Evolutionary conservation across 92 coral and sea anemone genomes (phyloP), one percentile per base, ranked within the genome.

Genomic region (Muricea muricata): DNA sequence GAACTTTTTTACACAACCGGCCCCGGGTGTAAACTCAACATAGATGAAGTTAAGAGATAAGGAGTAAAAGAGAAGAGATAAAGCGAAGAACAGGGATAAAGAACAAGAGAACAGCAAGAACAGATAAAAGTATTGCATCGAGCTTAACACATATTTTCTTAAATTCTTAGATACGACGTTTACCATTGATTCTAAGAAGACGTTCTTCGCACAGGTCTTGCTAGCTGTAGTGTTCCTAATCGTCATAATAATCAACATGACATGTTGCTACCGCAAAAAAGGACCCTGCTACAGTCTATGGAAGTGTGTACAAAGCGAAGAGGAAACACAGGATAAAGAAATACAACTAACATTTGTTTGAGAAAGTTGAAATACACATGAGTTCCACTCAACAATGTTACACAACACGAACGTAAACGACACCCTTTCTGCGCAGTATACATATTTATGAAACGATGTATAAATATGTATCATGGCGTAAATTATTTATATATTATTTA

Each of bases 241-340:
- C 35, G 50, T 28, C 9, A 26, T 52, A 25, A 13, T 50, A 21
- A 25, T 75, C 45, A 66, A 75, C 33, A 15, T 75, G 21, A 50
- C 45, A 20, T 75, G 48, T 57, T 75, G 80, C 65, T 35, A 66
- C 29, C 80, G 65, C 8, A 75, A 75, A 35, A 75, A 75, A 48
- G 80, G 80, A 47, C 52, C 52, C 24, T 75, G 80, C 26, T 50
- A 48, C 42, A 75, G 65, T n/a, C 12, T 75, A 31, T 48, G 25
- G 28, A 29, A 26, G 12, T 75, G 80, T 50, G 24, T 29, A 28
- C 23, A 37, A 23, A 15, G 39, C 39, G 76, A 70, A 70, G 50
- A 42, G 54, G 50, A 70, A 66, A 66, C 42, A 66, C 46, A 0
- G 28, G 4, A 30, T 28, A 39, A 1, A 1, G 70, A 26, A 52